Base-by-base conservation (phyloP, 1,140 invertebrate species). In the Thaumatotibia leucotreta region DNA sequence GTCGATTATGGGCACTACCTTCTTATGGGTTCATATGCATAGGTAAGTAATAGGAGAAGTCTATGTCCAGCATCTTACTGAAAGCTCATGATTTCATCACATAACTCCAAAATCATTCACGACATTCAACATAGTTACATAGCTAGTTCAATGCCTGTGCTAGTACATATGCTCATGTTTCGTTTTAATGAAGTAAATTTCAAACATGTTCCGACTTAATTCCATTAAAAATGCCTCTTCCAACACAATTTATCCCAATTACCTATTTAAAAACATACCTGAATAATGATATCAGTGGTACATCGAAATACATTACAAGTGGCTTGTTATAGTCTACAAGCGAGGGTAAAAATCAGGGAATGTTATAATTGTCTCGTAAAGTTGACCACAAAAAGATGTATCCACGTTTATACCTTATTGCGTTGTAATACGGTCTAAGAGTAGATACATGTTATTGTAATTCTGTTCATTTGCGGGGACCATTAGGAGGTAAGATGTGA, bases 301-400 rank as follows among this genome's bases (percentile, higher is more conserved):
- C 52, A 58, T 58, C 52, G 52, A 20, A 72, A 68, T 73, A 76
- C 69, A 69, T 66, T 74, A 76, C 75, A 77, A 74, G 75, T 74
- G 49, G 70, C 75, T 74, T 77, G 70, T 77, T 77, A 77, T 67
- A 32, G 9, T 52, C 33, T 63, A 74, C 75, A 69, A 69, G 72
- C 24, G 67, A 61, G 65, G 23, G 22, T 63, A 72, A 72, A 72
- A 68, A 68, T 72, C 62, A 58, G 52, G 61, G 63, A 64, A 67
- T 64, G 67, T 70, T 64, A 70, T 58, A 67, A 67, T 67, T 64
- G 35, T 24, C 31, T 50, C 17, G 29, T 62, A 70, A 49, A 63
- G 49, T 50, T 20, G 27, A 68, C 62, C 64, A 66, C 29, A 29
- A 45, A 49, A 45, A 69, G 74, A 70, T 73, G 58, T 69, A 65